Evolutionary conservation across 2,888 invertebrate species (phyloP).

Genomic region (Diaprepes abbreviatus): DNA sequence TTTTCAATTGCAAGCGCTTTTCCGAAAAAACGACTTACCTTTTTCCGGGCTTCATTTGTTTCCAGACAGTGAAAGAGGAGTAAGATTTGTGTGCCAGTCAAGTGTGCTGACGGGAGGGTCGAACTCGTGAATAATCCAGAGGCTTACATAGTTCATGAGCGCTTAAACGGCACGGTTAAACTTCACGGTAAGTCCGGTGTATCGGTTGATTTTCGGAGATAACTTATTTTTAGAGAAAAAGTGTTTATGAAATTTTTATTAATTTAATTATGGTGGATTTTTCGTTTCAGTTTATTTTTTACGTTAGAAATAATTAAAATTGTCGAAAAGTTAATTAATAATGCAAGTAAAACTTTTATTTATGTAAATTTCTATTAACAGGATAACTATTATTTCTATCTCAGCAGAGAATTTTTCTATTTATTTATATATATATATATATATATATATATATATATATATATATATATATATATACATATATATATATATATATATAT

Average conservation of each 20-base stretch:
- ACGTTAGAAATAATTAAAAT: too few species aligned
- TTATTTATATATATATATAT: too few species aligned
- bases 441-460: too few species aligned
- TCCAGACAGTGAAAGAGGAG: constrained; percentile 49
- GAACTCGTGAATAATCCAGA: constrained; percentile 66
- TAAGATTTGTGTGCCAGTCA: constrained; percentile 68
- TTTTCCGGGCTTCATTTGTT: constrained; percentile 47
- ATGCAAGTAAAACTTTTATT: too few species aligned
- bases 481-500: too few species aligned
- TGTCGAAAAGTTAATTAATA: too few species aligned
- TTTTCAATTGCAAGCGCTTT: constrained; percentile 36
- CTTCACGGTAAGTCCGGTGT: constrained; percentile 19
- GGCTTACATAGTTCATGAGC: constrained; percentile 66
- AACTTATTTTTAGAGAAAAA: constrained; percentile 1
- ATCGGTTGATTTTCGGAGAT: constrained; percentile 4
- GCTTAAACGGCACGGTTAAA: constrained; percentile 62
- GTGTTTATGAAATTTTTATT: neutral
- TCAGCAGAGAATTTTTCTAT: too few species aligned
- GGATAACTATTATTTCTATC: too few species aligned
- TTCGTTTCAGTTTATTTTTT: too few species aligned
- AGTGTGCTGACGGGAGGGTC: constrained; percentile 66
- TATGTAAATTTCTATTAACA: too few species aligned
- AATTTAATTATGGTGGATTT: too few species aligned
- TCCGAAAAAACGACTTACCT: constrained; percentile 46
- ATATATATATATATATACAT: too few species aligned